A percentile compares a stretch with the other conserved stretches of the same genome.
phyloP scores from a whole-genome alignment of 2,888 invertebrate genomes.

The Brachyptera risi region DNA sequence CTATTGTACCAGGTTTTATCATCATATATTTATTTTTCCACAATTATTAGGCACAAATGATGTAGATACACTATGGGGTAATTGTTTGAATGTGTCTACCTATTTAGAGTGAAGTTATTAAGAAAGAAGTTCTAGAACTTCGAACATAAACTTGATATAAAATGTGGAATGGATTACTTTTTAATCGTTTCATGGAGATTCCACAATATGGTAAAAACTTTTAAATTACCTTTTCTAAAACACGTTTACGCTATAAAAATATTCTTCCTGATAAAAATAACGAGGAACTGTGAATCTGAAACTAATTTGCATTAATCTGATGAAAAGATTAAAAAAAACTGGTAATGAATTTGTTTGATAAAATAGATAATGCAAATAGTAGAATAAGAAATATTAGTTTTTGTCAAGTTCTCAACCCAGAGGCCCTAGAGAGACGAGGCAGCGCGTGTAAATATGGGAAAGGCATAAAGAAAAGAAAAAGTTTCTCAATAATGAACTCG shows the following conservation, averaged over 20 bases:
- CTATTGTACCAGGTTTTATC: no score
- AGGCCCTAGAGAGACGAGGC: background rate
- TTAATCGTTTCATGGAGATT: constrained; percentile 14
- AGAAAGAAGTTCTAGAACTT: no score
- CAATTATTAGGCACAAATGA: no score
- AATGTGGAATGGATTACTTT: constrained; percentile 6
- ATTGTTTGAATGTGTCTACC: no score
- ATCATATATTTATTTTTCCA: no score
- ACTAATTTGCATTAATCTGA: constrained; percentile 2
- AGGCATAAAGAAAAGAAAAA: background rate
- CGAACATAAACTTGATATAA: no score
- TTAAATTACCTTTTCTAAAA: background rate
- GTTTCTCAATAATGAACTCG: constrained; percentile 4
- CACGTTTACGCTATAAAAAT: constrained; percentile 3
- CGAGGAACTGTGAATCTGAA: background rate
- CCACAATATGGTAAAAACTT: background rate
- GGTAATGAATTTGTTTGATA: no score
- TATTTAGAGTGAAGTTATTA: no score
- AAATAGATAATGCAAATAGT: background rate
- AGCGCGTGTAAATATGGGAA: background rate
- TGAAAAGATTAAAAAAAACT: background rate
- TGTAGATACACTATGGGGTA: no score
- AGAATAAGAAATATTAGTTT: background rate
- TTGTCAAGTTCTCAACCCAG: background rate
- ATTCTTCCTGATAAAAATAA: background rate